These are phyloP conservation scores for Lithophane ornitopus DNA, from an alignment of 2,888 invertebrate species.

Conservation along the genomic window DNA sequence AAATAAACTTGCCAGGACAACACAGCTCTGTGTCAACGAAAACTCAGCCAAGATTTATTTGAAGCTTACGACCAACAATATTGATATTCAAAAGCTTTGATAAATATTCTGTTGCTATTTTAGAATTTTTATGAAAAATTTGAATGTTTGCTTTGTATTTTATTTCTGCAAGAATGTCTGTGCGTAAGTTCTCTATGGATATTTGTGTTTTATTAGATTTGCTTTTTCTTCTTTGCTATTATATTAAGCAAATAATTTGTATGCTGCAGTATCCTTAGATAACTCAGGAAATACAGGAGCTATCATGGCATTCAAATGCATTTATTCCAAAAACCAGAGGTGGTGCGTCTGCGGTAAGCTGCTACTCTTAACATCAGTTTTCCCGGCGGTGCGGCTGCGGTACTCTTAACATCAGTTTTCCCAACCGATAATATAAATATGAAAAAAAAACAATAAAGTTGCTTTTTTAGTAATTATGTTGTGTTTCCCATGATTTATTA, in stretches of 20 bases:
- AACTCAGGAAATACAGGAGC: neutral
- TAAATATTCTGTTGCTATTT: constrained; percentile 61
- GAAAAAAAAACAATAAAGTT: neutral
- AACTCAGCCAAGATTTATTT: constrained; percentile 75
- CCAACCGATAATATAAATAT: neutral
- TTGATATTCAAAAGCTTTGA: constrained; percentile 71
- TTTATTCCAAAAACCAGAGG: constrained; percentile 9
- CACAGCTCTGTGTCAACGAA: constrained; percentile 73
- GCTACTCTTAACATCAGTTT: neutral
- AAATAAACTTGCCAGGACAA: constrained; percentile 75
- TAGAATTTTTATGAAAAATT: constrained; percentile 47
- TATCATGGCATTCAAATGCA: neutral
- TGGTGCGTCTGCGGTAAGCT: neutral
- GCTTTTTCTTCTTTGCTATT: neutral
- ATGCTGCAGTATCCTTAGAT: neutral
- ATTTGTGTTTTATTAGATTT: neutral
- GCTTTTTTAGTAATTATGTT: neutral
- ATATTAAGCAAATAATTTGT: neutral
- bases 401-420: neutral
- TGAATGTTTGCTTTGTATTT: neutral
- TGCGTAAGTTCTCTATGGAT: neutral
- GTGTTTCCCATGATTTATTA: neutral
- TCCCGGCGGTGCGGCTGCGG: no score
- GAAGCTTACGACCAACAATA: constrained; percentile 64
- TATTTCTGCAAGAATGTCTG: neutral